These are phyloP conservation scores for Latrodectus hesperus DNA, from an alignment of 2,888 invertebrate genomes.

Conservation along the genomic window DNA sequence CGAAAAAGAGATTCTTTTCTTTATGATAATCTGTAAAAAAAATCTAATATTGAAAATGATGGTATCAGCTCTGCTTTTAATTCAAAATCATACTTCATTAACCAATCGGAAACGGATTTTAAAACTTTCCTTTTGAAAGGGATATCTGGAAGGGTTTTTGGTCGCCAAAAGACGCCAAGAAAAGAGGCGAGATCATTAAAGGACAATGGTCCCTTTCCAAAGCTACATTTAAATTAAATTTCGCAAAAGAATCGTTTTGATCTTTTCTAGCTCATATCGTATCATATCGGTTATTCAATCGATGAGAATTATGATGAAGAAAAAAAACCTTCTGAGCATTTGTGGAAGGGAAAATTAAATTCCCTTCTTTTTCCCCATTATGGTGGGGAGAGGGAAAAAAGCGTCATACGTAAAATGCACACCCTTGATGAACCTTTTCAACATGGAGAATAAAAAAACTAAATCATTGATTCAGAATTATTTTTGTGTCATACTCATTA, in stretches of 20 bases:
- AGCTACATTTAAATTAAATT: background rate
- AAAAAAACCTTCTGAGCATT: background rate
- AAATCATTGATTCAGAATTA: background rate
- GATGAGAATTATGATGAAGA: background rate
- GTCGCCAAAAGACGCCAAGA: too few species aligned
- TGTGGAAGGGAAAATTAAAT: background rate
- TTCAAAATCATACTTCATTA: constrained; percentile 5
- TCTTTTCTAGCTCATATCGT: background rate
- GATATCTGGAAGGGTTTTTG: background rate
- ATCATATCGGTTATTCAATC: background rate
- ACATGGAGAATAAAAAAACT: background rate
- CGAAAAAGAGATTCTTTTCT: too few species aligned
- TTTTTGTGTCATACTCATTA: too few species aligned
- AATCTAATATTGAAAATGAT: too few species aligned
- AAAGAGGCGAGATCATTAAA: background rate
- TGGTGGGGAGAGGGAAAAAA: background rate
- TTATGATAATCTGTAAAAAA: too few species aligned
- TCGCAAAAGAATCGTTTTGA: background rate
- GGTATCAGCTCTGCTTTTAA: background rate
- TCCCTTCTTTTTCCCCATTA: background rate
- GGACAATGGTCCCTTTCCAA: background rate
- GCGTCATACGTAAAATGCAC: background rate
- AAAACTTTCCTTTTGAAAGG: background rate
- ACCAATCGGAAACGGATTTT: background rate
- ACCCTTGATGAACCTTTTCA: background rate